phyloP scores from a whole-genome alignment of 2,113 vertebrate species.

The Pedionomus torquatus region DNA sequence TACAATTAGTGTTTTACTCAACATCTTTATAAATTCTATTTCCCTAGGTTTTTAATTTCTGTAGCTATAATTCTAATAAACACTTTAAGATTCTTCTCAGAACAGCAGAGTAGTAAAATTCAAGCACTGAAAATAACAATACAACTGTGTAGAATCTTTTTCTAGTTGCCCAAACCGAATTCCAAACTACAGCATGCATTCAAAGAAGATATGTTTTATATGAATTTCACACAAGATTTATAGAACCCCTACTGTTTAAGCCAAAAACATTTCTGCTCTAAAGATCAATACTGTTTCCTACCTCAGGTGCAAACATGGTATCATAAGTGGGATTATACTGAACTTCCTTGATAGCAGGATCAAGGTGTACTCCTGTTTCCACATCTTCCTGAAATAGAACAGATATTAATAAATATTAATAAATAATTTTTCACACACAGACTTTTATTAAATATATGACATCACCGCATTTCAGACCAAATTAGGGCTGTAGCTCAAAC shows the following conservation, averaged over 20 bases:
- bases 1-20: neutral
- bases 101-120: neutral
- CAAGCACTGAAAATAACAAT: neutral
- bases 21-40: neutral
- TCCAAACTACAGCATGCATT: neutral
- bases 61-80: neutral
- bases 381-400: constrained; percentile 88
- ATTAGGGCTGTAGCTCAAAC: neutral
- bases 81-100: neutral
- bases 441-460: neutral
- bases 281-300: constrained; percentile 58
- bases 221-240: neutral
- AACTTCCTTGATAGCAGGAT: constrained; percentile 93
- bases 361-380: constrained; percentile 91
- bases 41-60: neutral
- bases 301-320: constrained; percentile 98
- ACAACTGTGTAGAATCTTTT: neutral
- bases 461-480: neutral
- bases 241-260: neutral
- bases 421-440: neutral
- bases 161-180: neutral
- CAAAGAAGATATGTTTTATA: neutral
- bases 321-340: constrained; percentile 90
- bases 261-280: neutral
- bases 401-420: neutral